A percentile compares a stretch with the other conserved stretches of the same genome.
Conservation (phyloP, 2,797 vertebrate genomes). For the Syngnathus acus region DNA sequence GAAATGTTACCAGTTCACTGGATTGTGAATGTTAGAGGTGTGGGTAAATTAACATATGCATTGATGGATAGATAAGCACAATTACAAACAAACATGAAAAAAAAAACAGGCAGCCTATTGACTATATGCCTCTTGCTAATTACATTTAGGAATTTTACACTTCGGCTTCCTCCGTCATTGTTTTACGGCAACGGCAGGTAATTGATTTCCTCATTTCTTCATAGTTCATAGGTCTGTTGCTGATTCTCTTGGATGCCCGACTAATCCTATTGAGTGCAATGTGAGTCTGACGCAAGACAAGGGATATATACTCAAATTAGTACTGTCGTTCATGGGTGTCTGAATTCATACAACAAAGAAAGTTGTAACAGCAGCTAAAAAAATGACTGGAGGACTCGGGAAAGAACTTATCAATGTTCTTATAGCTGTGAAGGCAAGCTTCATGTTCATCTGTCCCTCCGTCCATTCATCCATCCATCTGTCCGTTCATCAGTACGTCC, state of each 20-base stretch:
- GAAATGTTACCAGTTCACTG: constrained; percentile 56
- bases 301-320: constrained; percentile 29
- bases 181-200: constrained; percentile 42
- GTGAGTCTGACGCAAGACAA: constrained; percentile 8
- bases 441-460: background rate
- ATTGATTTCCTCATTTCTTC: constrained; percentile 36
- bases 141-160: constrained; percentile 45
- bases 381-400: background rate
- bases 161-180: constrained; percentile 44
- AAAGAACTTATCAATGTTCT: background rate
- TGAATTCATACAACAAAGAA: background rate
- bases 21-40: constrained; percentile 60
- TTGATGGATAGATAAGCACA: background rate
- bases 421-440: background rate
- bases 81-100: background rate
- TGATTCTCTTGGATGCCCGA: constrained; percentile 19
- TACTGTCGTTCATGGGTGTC: background rate
- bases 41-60: constrained; percentile 4
- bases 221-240: constrained; percentile 4
- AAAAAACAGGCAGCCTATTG: constrained; percentile 22
- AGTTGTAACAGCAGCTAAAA: background rate
- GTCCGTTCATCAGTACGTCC: no score
- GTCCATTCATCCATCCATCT: no score
- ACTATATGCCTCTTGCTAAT: constrained; percentile 49
- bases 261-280: background rate